Evolutionary conservation across 2,113 vertebrate species (phyloP), one percentile per base, ranked within the genome.

Genomic region (Fregata magnificens): DNA sequence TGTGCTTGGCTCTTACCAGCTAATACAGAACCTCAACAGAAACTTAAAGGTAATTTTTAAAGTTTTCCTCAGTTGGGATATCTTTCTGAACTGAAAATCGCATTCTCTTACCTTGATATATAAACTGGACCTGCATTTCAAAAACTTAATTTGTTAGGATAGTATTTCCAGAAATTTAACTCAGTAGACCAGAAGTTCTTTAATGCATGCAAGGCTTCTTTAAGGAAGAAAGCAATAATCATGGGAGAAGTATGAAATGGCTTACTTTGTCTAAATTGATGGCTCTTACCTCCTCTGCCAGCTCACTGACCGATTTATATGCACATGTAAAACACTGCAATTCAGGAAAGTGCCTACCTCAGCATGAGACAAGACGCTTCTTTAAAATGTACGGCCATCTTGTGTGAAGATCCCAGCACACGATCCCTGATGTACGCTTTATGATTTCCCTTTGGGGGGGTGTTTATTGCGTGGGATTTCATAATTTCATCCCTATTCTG

Each of bases 391-490:
- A 31, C 3, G 9, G 2, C 13, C 18, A 13, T 63, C 18, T 6
- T 85, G 9, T 36, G 28, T 58, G 38, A 85, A 82, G 29, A 36
- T 50, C 31, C 36, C 40, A 34, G 70, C 17, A 34, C 17, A 29
- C 0, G 2, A 72, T 7, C n/a, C 16, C 10, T 19, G 11, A 17
- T 31, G 32, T 4, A 5, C 22, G 36, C 7, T 13, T 62, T 19
- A 28, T 7, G 5, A 45, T 82, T 80, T 62, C 29, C 17, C n/a
- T 67, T 67, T 59, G 38, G 20, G 6, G 3, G 3, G 42, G 8
- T 15, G 7, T 7, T 45, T 55, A n/a, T 58, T 66, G n/a, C 4
- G 4, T 28, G 6, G 34, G 28, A 47, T 65, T 90, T 71, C 2
- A 21, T 49, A 24, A 61, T 62, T 83, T 70, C 45, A 40, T 40